Percentiles rank a stretch among this genome's conserved stretches.
These are phyloP conservation scores for Platalea minor DNA, from an alignment of 2,797 vertebrate species.

Conservation along the genomic window DNA sequence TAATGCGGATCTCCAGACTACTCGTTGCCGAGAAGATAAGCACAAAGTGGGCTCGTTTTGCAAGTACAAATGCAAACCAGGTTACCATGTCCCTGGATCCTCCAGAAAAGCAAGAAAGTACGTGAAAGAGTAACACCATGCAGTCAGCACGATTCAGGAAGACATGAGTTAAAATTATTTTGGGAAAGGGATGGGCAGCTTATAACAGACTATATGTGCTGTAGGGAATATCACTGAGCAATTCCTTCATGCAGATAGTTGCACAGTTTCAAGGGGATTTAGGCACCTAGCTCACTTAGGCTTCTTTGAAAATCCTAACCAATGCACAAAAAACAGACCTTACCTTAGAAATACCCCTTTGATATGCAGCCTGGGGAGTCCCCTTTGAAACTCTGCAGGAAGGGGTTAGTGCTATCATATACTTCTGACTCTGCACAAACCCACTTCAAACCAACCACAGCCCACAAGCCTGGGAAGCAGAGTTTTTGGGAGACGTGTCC, in stretches of 20 bases:
- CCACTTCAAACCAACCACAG: constrained; percentile 57
- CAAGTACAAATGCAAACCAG: constrained; percentile 97
- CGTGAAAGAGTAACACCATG: constrained; percentile 7
- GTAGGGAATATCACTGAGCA: not conserved
- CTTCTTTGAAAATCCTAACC: constrained; percentile 11
- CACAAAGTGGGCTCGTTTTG: constrained; percentile 96
- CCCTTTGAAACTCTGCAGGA: constrained; percentile 57
- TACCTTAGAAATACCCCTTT: constrained; percentile 43
- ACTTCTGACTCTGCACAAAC: constrained; percentile 48
- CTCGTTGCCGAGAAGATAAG: constrained; percentile 86
- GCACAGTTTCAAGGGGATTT: not conserved
- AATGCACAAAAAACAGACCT: not conserved
- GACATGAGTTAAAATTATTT: not conserved
- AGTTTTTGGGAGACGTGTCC: not conserved
- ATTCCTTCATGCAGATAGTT: not conserved
- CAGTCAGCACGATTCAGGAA: not conserved
- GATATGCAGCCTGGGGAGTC: constrained; percentile 54
- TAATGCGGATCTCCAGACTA: constrained; percentile 90
- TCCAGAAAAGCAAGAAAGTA: constrained; percentile 80
- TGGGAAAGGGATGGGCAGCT: not conserved
- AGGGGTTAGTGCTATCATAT: constrained; percentile 6
- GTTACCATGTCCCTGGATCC: constrained; percentile 89
- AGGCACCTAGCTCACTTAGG: not conserved
- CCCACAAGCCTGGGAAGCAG: constrained; percentile 4
- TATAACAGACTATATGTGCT: not conserved